Evolutionary conservation across 2,888 invertebrate genomes (phyloP).

Genomic region (Cheilosia variabilis): DNA sequence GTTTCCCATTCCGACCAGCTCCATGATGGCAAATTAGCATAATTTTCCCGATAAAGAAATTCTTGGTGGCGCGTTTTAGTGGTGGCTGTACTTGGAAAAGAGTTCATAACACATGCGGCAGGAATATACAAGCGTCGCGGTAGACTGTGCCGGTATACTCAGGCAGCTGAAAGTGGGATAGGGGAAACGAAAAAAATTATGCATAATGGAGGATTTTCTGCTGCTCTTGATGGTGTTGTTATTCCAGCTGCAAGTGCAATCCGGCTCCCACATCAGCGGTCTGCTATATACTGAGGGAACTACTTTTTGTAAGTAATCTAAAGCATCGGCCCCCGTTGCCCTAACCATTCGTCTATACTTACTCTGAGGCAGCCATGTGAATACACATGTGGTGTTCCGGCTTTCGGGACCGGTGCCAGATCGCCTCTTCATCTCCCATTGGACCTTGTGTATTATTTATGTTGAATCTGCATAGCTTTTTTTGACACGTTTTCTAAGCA

Average conservation of each 20-base stretch:
- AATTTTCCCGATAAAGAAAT: constrained; percentile 72
- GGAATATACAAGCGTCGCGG: constrained; percentile 42
- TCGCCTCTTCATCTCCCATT: constrained; percentile 70
- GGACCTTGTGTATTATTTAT: constrained; percentile 65
- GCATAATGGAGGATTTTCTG: constrained; percentile 70
- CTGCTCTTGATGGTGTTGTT: constrained; percentile 68
- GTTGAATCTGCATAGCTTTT: constrained; percentile 46
- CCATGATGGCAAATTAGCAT: constrained; percentile 75
- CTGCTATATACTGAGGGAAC: constrained; percentile 31
- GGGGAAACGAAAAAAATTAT: constrained; percentile 42
- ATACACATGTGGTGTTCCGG: constrained; percentile 59
- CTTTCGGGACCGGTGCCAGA: constrained; percentile 64
- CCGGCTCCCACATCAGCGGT: constrained; percentile 55
- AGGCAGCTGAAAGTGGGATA: neutral
- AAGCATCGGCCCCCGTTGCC: constrained; percentile 17
- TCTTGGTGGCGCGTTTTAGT: constrained; percentile 63
- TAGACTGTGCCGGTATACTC: constrained; percentile 24
- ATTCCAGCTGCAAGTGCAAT: constrained; percentile 69
- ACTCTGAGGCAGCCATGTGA: constrained; percentile 40
- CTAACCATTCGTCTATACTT: constrained; percentile 46
- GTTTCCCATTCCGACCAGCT: constrained; percentile 40
- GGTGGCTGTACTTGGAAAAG: constrained; percentile 48
- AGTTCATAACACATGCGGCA: constrained; percentile 69
- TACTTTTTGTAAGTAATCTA: constrained; percentile 54
- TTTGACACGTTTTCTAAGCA: constrained; percentile 20